These are phyloP conservation scores for Philopedon plagiatum DNA, from an alignment of 2,888 invertebrate species.

Conservation along the genomic window DNA sequence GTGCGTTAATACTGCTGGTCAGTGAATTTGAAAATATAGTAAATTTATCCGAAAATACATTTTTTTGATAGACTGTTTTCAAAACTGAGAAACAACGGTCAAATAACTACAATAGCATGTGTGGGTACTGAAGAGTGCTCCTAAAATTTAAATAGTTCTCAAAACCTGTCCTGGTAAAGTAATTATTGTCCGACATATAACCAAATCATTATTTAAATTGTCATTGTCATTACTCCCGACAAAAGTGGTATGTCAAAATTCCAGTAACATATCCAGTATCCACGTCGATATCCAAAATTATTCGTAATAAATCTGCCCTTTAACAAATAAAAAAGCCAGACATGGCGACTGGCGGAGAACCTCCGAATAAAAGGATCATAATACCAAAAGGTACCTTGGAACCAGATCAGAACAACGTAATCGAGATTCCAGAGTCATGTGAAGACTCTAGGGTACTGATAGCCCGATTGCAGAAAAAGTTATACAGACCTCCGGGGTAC, in stretches of 20 bases:
- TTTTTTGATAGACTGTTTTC: too few relatives aligned
- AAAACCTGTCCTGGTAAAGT: too few relatives aligned
- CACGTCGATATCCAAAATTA: neutral
- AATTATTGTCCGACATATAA: too few relatives aligned
- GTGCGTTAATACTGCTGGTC: too few relatives aligned
- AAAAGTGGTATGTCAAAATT: neutral
- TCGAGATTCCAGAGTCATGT: slow-evolving; percentile 27
- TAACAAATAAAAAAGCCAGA: neutral
- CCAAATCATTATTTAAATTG: too few relatives aligned
- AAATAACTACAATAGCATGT: too few relatives aligned
- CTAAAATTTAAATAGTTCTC: too few relatives aligned
- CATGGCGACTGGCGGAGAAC: neutral
- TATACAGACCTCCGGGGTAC: slow-evolving; percentile 17
- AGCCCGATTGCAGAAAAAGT: slow-evolving; percentile 33
- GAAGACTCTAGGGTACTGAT: slow-evolving; percentile 37
- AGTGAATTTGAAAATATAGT: too few relatives aligned
- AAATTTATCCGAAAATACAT: too few relatives aligned
- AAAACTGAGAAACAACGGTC: too few relatives aligned
- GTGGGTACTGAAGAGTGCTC: too few relatives aligned
- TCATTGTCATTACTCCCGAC: neutral
- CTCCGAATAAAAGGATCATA: slow-evolving; percentile 11
- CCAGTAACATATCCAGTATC: neutral
- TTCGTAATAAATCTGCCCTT: neutral
- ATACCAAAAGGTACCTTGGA: slow-evolving; percentile 39
- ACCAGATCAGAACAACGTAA: slow-evolving; percentile 20